These are phyloP conservation scores for Sarcophaga bullata DNA, from an alignment of 1,140 invertebrate species.

Conservation along the genomic window DNA sequence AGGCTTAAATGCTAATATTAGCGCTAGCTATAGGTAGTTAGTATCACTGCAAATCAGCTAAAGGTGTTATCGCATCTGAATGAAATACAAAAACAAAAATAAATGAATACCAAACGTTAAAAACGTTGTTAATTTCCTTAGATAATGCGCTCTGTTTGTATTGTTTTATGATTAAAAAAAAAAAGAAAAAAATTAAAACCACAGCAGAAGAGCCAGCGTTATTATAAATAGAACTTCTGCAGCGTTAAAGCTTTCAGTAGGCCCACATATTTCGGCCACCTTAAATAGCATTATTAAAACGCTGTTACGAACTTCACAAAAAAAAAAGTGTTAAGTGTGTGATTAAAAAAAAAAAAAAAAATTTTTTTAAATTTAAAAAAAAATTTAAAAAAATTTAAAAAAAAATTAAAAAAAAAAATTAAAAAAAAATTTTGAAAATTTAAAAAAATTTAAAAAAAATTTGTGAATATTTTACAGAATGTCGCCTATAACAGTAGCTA, in stretches of 20 bases:
- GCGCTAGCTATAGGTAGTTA: neutral
- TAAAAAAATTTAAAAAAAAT: neutral
- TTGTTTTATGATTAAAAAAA: too few species aligned
- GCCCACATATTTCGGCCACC: slow-evolving; percentile 16
- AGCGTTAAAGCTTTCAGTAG: neutral
- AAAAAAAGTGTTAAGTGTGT: slow-evolving; percentile 1
- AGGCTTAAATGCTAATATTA: neutral
- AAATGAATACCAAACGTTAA: too few species aligned
- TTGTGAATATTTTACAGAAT: slow-evolving; percentile 24
- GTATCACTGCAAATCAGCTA: neutral
- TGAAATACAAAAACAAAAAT: neutral
- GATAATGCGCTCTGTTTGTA: neutral
- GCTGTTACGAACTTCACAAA: neutral
- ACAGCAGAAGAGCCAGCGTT: neutral
- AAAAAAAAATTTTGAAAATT: neutral
- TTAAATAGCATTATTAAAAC: neutral
- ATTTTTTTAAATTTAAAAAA: too few species aligned
- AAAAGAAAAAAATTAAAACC: neutral
- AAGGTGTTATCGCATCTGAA: neutral
- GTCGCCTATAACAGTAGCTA: slow-evolving; percentile 42
- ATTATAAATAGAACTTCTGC: slow-evolving; percentile 18
- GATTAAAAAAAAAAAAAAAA: too few species aligned
- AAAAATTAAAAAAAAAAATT: neutral
- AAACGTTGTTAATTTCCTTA: neutral
- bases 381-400: neutral